Percentiles rank a stretch among this genome's conserved stretches.
phyloP scores from a whole-genome alignment of 2,888 invertebrate genomes.

The Leptinotarsa haldemani region DNA sequence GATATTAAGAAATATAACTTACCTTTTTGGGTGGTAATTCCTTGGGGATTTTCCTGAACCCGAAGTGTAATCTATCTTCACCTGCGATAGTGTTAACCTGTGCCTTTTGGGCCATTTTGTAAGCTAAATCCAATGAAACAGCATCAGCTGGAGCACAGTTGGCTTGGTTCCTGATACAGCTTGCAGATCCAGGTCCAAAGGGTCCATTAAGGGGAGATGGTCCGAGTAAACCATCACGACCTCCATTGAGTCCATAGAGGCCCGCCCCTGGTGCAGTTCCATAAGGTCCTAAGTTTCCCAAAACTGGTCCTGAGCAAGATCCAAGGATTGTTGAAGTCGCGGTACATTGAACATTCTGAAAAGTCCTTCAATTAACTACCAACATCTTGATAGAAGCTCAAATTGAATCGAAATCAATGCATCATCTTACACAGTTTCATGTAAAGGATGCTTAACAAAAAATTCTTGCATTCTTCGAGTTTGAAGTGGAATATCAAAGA shows the following conservation, averaged over 20 bases:
- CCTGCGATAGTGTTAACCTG: constrained; percentile 57
- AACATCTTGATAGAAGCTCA: not conserved
- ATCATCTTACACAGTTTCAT: too few relatives aligned
- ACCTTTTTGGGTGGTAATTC: constrained; percentile 56
- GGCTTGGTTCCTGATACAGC: constrained; percentile 12
- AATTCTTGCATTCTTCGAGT: too few relatives aligned
- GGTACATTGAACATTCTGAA: constrained; percentile 2
- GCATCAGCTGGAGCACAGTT: constrained; percentile 65
- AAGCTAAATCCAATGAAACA: constrained; percentile 66
- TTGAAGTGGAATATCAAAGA: too few relatives aligned
- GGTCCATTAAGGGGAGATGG: constrained; percentile 6
- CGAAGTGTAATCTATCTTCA: constrained; percentile 69
- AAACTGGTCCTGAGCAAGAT: constrained; percentile 14
- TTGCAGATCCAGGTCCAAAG: constrained; percentile 11
- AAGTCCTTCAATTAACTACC: not conserved
- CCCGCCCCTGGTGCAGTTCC: not conserved
- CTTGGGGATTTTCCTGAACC: constrained; percentile 67
- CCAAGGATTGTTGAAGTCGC: constrained; percentile 3
- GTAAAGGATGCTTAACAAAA: too few relatives aligned
- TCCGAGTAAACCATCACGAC: constrained; percentile 1
- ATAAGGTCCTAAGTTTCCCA: not conserved
- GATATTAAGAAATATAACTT: constrained; percentile 12
- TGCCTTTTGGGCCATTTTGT: constrained; percentile 62
- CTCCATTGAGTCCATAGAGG: constrained; percentile 21
- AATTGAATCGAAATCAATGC: not conserved